Percentiles rank a stretch among this genome's conserved stretches.
phyloP scores from a whole-genome alignment of 2,113 vertebrate species.

The Herpailurus yagouaroundi region DNA sequence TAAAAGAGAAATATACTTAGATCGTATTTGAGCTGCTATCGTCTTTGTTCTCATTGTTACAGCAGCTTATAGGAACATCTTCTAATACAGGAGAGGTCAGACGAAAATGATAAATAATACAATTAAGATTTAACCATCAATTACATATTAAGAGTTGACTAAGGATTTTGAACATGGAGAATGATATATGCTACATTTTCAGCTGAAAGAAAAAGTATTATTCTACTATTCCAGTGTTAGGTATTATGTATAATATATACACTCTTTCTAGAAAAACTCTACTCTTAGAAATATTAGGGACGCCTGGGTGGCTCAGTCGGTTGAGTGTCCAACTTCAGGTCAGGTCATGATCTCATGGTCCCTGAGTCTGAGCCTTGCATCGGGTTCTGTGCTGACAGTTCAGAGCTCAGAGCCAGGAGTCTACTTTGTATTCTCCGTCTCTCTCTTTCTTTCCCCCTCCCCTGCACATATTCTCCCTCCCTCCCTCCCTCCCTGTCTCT shows the following conservation, averaged over 20 bases:
- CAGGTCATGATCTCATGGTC: too few relatives aligned
- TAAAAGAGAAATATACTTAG: background rate
- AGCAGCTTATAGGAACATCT: background rate
- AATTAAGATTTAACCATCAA: background rate
- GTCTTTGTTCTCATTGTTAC: background rate
- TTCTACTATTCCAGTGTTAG: background rate
- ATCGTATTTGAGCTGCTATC: background rate
- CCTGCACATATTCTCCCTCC: too few relatives aligned
- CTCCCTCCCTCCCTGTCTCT: too few relatives aligned
- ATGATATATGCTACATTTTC: background rate
- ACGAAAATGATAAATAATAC: background rate
- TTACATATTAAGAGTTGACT: background rate
- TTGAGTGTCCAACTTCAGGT: too few relatives aligned
- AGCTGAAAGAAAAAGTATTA: background rate
- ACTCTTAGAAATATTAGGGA: background rate
- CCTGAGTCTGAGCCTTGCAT: too few relatives aligned
- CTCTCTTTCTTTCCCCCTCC: too few relatives aligned
- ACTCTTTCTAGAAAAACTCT: background rate
- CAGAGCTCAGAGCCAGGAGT: too few relatives aligned
- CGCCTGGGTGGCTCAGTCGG: too few relatives aligned
- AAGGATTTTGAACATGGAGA: background rate
- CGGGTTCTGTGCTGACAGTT: too few relatives aligned
- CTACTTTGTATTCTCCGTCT: too few relatives aligned
- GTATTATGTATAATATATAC: background rate
- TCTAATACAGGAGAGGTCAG: background rate